phyloP scores from a whole-genome alignment of 1,140 invertebrate species.

The Reticulitermes speratus region DNA sequence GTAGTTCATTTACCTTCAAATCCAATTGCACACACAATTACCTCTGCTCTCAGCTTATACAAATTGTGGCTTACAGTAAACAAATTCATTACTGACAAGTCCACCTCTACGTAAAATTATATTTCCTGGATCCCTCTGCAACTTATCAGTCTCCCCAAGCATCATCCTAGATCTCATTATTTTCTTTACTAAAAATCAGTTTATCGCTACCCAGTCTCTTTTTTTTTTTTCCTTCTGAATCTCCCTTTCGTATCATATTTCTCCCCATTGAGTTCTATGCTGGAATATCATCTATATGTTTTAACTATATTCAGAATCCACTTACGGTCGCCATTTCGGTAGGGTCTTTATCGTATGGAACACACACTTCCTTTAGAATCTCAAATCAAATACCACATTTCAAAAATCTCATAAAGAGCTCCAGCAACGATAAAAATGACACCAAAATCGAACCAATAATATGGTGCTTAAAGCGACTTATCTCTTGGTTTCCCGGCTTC shows the following conservation, averaged over 20 bases:
- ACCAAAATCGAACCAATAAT: slow-evolving; percentile 32
- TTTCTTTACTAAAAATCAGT: slow-evolving; percentile 11
- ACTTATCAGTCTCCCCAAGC: neutral
- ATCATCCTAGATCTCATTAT: neutral
- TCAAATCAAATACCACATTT: slow-evolving; percentile 2
- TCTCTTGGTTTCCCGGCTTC: slow-evolving; percentile 30
- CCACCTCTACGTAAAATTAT: neutral
- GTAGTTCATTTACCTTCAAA: too few species aligned
- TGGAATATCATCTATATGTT: neutral
- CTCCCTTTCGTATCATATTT: neutral
- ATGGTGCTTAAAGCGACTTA: slow-evolving; percentile 29
- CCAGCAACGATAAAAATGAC: slow-evolving; percentile 22
- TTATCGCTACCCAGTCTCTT: neutral
- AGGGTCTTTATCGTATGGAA: slow-evolving; percentile 1
- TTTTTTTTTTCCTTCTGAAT: neutral
- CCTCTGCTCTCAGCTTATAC: too few species aligned
- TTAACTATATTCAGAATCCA: neutral
- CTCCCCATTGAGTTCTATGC: neutral
- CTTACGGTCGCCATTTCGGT: neutral
- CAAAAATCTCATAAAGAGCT: slow-evolving; percentile 7
- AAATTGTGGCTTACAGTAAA: too few species aligned
- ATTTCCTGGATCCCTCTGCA: neutral
- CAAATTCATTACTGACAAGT: too few species aligned
- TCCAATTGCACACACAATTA: too few species aligned
- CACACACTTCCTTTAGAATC: slow-evolving; percentile 11